A percentile compares a stretch with the other conserved stretches of the same genome.
Evolutionary conservation across 2,113 vertebrate genomes (phyloP).

Genomic region (Excalfactoria chinensis): DNA sequence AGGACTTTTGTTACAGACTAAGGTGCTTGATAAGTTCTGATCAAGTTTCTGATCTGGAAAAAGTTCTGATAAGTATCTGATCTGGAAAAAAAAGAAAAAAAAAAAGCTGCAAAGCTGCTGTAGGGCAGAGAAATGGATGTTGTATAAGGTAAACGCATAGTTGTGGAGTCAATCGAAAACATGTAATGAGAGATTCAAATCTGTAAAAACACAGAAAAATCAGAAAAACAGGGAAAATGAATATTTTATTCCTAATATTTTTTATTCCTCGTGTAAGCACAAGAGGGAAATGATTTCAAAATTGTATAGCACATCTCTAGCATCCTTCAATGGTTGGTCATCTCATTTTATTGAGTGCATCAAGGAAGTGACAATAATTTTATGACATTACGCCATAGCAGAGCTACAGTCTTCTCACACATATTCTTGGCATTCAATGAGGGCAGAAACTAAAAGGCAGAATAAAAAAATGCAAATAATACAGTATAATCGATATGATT

Average conservation of each 20-base stretch:
- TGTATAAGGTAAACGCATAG: not conserved
- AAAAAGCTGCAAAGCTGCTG: not conserved
- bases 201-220: not conserved
- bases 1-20: not conserved
- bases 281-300: not conserved
- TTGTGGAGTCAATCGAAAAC: not conserved
- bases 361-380: not conserved
- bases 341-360: not conserved
- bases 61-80: no score
- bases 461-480: not conserved
- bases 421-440: not conserved
- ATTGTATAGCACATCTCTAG: not conserved
- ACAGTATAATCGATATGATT: not conserved
- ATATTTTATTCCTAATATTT: not conserved
- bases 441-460: not conserved
- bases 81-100: no score
- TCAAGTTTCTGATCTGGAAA: no score
- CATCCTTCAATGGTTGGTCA: not conserved
- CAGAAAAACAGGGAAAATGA: not conserved
- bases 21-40: not conserved
- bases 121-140: not conserved
- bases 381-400: not conserved
- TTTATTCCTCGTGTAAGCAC: not conserved
- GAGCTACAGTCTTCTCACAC: not conserved
- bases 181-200: not conserved